Evolutionary conservation across 2,113 vertebrate species (phyloP).

Genomic region (Benitochromis conjunctus): DNA sequence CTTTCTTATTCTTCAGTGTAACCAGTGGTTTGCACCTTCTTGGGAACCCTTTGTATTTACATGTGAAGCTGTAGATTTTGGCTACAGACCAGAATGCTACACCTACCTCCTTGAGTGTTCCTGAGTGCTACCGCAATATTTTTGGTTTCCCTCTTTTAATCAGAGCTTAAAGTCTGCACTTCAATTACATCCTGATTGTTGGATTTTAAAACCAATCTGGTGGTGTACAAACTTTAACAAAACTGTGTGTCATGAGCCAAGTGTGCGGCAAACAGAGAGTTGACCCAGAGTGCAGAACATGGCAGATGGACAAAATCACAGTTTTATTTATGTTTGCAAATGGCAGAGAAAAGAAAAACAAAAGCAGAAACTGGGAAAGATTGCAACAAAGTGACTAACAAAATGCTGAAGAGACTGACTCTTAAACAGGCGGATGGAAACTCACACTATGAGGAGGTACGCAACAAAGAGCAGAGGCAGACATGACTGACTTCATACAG

Average conservation of each 20-base stretch:
- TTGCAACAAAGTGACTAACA: background rate
- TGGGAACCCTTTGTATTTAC: background rate
- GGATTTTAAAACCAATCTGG: no score
- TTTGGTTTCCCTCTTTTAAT: no score
- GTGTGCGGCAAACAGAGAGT: no score
- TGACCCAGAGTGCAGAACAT: no score
- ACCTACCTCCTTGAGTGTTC: no score
- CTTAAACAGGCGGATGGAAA: background rate
- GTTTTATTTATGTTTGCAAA: no score
- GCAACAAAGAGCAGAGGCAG: background rate
- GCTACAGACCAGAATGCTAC: no score
- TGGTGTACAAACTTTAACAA: no score
- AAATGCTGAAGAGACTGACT: background rate
- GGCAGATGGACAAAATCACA: no score
- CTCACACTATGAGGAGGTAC: background rate
- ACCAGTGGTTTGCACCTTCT: background rate
- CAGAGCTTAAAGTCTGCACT: background rate
- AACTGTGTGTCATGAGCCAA: no score
- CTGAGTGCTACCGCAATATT: background rate
- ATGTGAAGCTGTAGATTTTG: no score
- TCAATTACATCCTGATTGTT: background rate
- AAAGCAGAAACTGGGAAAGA: background rate
- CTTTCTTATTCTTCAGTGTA: background rate
- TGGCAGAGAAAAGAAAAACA: no score
- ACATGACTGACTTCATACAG: background rate